Conservation (phyloP, 2,113 vertebrate genomes). For the Smithornis capensis region DNA sequence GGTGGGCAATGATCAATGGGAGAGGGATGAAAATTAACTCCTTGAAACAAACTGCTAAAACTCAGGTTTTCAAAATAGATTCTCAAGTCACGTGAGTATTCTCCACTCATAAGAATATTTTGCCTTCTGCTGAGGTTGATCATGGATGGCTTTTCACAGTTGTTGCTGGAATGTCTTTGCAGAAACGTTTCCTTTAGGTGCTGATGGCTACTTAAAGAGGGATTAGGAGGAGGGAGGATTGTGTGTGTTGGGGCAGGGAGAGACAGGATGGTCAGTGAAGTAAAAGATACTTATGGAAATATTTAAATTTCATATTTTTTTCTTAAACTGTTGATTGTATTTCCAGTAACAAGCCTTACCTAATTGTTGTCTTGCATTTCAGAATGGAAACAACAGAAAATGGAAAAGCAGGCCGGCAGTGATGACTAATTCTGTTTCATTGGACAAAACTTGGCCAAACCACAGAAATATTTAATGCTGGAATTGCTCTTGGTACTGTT, state of each 20-base stretch:
- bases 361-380: conserved; percentile 25
- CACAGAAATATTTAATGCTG: conserved; percentile 50
- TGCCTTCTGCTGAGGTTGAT: not conserved
- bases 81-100: not conserved
- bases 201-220: not conserved
- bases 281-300: not conserved
- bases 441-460: conserved; percentile 10
- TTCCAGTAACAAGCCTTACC: not conserved
- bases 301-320: not conserved
- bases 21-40: not conserved
- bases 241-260: not conserved
- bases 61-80: not conserved
- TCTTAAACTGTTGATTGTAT: not conserved
- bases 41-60: not conserved
- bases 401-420: conserved; percentile 91
- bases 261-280: not conserved
- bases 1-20: not conserved
- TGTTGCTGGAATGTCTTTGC: not conserved
- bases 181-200: not conserved
- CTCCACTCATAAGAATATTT: not conserved
- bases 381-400: conserved; percentile 94
- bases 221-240: not conserved
- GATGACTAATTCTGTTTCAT: conserved; percentile 5
- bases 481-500: conserved; percentile 68
- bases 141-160: not conserved